Conservation (phyloP, 2,113 vertebrate genomes). For the Lepidothrix coronata region DNA sequence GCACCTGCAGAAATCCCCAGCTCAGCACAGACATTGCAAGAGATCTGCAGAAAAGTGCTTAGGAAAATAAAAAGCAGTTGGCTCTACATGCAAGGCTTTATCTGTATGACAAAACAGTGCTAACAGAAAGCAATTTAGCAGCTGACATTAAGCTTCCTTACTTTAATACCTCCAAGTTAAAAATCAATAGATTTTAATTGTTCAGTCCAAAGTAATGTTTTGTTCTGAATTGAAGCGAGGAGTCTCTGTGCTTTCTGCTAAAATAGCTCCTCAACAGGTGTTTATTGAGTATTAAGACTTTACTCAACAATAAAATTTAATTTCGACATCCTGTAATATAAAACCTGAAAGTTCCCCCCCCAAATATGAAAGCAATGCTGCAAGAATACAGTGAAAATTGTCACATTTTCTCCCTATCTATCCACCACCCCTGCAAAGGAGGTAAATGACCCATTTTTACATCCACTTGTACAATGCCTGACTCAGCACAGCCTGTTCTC, state of each 20-base stretch:
- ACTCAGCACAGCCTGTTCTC: not conserved
- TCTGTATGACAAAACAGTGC: not conserved
- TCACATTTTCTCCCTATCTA: not conserved
- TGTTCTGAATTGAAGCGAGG: not conserved
- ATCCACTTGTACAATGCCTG: not conserved
- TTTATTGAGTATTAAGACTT: not conserved
- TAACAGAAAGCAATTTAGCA: not conserved
- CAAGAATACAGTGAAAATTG: not conserved
- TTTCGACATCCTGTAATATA: not conserved
- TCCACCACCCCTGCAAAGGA: not conserved
- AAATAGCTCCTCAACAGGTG: not conserved
- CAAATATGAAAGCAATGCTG: not conserved
- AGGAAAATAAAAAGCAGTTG: not conserved
- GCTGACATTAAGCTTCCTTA: not conserved
- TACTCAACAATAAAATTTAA: not conserved
- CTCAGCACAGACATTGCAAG: not conserved
- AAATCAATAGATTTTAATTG: conserved; percentile 47
- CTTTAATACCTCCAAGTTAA: not conserved
- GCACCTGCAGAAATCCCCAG: not conserved
- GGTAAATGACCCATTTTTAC: not conserved
- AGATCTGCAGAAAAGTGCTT: not conserved
- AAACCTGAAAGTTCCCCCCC: not conserved
- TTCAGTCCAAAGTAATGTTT: not conserved
- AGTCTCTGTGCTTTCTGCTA: not conserved
- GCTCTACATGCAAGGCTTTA: not conserved